Base-by-base conservation (phyloP, 1,140 invertebrate genomes). In the Leptinotarsa texana region DNA sequence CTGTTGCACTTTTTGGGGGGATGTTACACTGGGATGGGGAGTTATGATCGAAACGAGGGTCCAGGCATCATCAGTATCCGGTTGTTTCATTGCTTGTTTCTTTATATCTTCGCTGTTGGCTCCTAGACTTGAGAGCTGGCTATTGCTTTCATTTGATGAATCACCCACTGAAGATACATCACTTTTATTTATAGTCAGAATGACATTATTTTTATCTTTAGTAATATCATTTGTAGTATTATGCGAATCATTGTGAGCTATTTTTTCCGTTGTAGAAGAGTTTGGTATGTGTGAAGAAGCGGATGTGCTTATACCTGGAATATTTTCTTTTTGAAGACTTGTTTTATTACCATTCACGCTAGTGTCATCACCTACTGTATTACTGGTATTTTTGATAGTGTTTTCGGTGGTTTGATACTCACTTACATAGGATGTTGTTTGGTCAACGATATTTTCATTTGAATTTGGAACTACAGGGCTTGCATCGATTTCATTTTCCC, bases 31-130 rank as follows among this genome's bases (percentile, higher is more conserved):
- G 81, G 73, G 63, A 80, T 83, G 80, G 11, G 84, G 83, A 15
- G 76, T 62, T 18, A 85, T 62, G 3, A 82, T 84, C 24, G 84
- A 80, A 18, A 85, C 82, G 51, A 85, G 75, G 48, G 81, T 84
- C 84, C 84, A 85, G 4, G 74, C 77, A 15, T 80, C 73, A 18
- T 63, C 67, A 18, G 74, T 61, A 63, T 79, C 69, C 13, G 24
- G 33, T 17, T 33, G n/a, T 24, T 70, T n/a, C 1, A 51, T 13
- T 24, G 42, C 15, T 47, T 73, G 65, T 51, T 68, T 74, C 18
- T n/a, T 65, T 27, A 57, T 51, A 27, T 70, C 48, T 63, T 69
- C 65, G 22, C 33, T 22, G 33, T 42, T 42, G 33, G 33, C 33
- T 42, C 33, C 33, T 42, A 0, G 8, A 42, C 0, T 42, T 42